Evolutionary conservation across 2,797 vertebrate species (phyloP), one percentile per base, ranked within the genome.

Genomic region (Sitta carolinensis): DNA sequence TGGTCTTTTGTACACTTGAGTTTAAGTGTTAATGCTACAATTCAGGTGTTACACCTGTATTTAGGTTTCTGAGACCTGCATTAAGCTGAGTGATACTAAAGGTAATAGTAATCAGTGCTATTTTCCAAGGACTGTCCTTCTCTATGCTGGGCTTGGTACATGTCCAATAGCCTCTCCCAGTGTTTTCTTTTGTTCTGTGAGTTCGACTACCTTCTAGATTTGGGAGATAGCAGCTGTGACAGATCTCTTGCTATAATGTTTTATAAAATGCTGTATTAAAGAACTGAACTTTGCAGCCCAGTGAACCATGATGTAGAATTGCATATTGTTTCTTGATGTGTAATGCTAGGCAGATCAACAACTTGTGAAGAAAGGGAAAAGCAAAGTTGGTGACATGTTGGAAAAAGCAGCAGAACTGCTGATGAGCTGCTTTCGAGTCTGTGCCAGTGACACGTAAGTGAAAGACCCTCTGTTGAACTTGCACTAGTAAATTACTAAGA

Each of bases 341-440:
- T 74, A 23, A 90, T 19, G 13, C n/a, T 89, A 99, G 99, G 99
- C 99, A 1, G 99, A 99, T 96, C 98, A 99, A 95, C 99, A 99
- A 96, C 93, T 99, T 73, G 98, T 98, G 91, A 99, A 98, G 97
- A 99, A 98, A 95, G 98, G 98, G 5, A 99, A 99, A 84, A 98
- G 98, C 96, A 99, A 99, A 91, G 97, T 98, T 10, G 98, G 99
- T 0, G 99, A 99, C 96, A 99, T 99, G 99, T 54, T 99, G 98
- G 99, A 99, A 96, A 99, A 99, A 78, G 99, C 99, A 7, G 99
- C 99, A 0, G 99, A 99, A 55, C 98, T 99, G 59, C 97, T 99
- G 81, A 99, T 99, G 99, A 98, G 98, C 97, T 99, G 99, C 96
- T 99, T 99, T 95, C 98, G 99, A 68, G 98, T 99, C 66, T 99